Base-by-base conservation (phyloP, 2,888 invertebrate genomes). In the Meliscaeva auricollis region DNA sequence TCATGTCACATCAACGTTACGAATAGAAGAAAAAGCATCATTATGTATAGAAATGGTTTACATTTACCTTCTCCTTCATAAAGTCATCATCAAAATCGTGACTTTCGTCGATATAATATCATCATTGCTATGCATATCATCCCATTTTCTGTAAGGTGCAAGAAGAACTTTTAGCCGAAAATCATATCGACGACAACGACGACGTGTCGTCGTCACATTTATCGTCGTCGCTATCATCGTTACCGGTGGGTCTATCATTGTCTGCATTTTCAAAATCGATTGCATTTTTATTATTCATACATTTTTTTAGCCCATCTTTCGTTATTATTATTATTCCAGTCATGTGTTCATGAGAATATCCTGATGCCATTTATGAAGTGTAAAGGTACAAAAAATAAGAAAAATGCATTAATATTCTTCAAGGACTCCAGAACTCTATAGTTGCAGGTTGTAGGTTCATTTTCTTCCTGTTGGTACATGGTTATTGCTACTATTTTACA, bases 361-460 rank as follows among this genome's bases (percentile, higher is more conserved):
- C 66, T 77, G n/a, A n/a, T n/a, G 44, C 66, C 81, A 77, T 76
- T 82, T 77, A 82, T 82, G 72, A 77, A 60, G 81, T 81, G 80
- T 50, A 32, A 56, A 64, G 46, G 50, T 54, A 56, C n/a, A 44
- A 62, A 52, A 30, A 52, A 54, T 38, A 15, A 54, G 41, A 13
- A 17, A 26, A 7, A 56, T 38, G 9, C 9, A 8, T 38, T 38
- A 8, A 9, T 38, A 38, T 38, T 38, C 38, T 38, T 38, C 38
- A 9, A 38, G 38, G 38, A 38, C 38, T 38, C 1, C 11, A 11
- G 26, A 32, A n/a, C 15, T 26, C 15, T 32, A 15, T 64, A 32
- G 22, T 54, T 17, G 66, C 58, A 50, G 50, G 20, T 32, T 38
- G 13, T 20, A 41, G 26, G 35, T 52, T 41, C 20, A 5, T 46